Evolutionary conservation across 1,140 invertebrate species (phyloP), one percentile per base, ranked within the genome.

Genomic region (Hermetia illucens): DNA sequence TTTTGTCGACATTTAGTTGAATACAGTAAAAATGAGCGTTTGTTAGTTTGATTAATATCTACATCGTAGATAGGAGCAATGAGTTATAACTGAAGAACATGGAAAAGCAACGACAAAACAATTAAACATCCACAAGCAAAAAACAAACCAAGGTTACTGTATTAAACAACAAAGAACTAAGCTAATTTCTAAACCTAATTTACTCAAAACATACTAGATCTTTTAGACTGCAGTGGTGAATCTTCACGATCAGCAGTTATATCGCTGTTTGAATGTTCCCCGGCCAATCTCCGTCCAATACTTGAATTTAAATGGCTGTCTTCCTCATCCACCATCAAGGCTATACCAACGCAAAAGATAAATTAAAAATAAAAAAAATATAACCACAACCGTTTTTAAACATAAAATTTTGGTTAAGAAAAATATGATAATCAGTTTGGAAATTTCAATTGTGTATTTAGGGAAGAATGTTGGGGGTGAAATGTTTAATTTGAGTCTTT

Each of bases 201-300:
- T 21, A 15, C 18, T 34, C 15, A 40, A 45, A 55, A 81, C 80
- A 57, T 82, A 82, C 80, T 82, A 56, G 77, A 78, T 68, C 77
- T 66, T 64, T 81, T 79, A 51, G 74, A 77, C 62, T 77, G 79
- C 39, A 84, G 72, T 53, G 79, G 79, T 52, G 78, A 82, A 61
- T 79, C 75, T 70, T 82, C 80, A 46, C 77, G 75, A 51, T 74
- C 75, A 51, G 66, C 68, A 57, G 60, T 64, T 53, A 66, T 65
- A 50, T 66, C 69, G 55, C 66, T 64, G 50, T 63, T 57, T 52
- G 66, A 65, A 61, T 67, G 55, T 51, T 69, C 65, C 59, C 62
- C 70, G 55, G 75, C 70, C 58, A 76, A 63, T 45, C 74, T 66
- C 50, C 70, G 65, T 53, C 72, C 72, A 45, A 75, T 66, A 45